Evolutionary conservation across 2,888 invertebrate species (phyloP), one percentile per base, ranked within the genome.

Genomic region (Camptogramma bilineatum): DNA sequence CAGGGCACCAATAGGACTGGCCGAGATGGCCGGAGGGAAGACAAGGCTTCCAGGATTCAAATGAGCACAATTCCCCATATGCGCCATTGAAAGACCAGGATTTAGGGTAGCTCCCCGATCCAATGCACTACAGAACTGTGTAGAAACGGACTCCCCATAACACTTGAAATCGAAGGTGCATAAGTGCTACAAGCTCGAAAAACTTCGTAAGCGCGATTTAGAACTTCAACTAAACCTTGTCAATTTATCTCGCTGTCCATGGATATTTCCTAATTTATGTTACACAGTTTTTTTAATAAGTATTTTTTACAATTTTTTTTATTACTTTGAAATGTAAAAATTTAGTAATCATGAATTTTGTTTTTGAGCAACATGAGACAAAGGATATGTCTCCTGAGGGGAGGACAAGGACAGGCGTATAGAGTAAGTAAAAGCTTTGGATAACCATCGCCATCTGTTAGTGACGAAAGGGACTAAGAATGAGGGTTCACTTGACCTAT

Each of bases 81-180:
- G 53, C 65, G 21, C 42, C 53, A 46, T 59, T 48, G 68, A 66
- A 18, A 10, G 69, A 69, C 64, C 68, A 66, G 75, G 79, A 79
- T 52, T 79, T 74, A 77, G 72, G 8, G 73, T 77, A 84, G 86
- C 74, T 72, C 72, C 81, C 80, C 77, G 76, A 75, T 78, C 81
- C 74, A 48, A n/a, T 68, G 67, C 57, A 83, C 84, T 83, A 80
- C 79, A 70, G 73, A 17, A 77, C 88, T 85, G 84, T 70, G 86
- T 87, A 86, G 87, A 84, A 86, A 84, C 77, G 86, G 86, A 87
- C 87, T 78, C 83, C 84, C 79, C 77, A 44, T 0, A 2, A 0
- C 2, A 3, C 0, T 0, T 13, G 0, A 1, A 0, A 39, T 31
- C 16, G 9, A 19, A 53, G 0, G 31, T 5, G 18, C 0, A 46